A percentile compares a stretch with the other conserved stretches of the same genome.
These are phyloP conservation scores for Leptodactylus fuscus DNA, from an alignment of 2,113 vertebrate species.

Conservation along the genomic window DNA sequence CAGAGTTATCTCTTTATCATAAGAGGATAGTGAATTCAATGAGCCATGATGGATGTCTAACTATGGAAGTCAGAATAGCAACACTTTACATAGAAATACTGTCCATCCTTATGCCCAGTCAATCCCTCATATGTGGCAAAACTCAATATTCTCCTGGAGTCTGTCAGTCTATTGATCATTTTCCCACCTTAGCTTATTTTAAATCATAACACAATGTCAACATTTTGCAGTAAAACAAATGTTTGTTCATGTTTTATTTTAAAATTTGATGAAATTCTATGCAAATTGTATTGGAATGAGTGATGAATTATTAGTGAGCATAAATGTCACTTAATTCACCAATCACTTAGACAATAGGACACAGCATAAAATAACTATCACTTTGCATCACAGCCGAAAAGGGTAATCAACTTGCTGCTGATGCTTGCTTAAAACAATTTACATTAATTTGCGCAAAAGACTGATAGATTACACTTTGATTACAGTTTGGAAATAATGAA, in stretches of 20 bases:
- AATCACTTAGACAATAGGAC: slow-evolving; percentile 56
- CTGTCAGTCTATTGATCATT: not conserved
- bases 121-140: no score
- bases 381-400: slow-evolving; percentile 59
- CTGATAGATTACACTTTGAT: slow-evolving; percentile 62
- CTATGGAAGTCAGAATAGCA: not conserved
- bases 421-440: slow-evolving; percentile 60
- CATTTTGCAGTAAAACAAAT: not conserved
- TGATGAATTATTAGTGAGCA: slow-evolving; percentile 46
- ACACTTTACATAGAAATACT: not conserved
- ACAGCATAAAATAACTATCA: slow-evolving; percentile 54
- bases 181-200: not conserved
- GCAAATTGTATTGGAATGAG: slow-evolving; percentile 37
- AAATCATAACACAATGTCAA: not conserved
- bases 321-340: slow-evolving; percentile 45
- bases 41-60: no score
- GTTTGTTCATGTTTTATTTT: slow-evolving; percentile 26
- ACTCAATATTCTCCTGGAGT: no score
- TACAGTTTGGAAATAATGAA: slow-evolving; percentile 59
- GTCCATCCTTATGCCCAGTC: no score
- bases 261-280: slow-evolving; percentile 1
- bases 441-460: slow-evolving; percentile 58
- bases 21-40: no score
- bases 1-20: no score
- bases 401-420: slow-evolving; percentile 57